Conservation (phyloP, 2,888 invertebrate species). For the Automeris io region DNA sequence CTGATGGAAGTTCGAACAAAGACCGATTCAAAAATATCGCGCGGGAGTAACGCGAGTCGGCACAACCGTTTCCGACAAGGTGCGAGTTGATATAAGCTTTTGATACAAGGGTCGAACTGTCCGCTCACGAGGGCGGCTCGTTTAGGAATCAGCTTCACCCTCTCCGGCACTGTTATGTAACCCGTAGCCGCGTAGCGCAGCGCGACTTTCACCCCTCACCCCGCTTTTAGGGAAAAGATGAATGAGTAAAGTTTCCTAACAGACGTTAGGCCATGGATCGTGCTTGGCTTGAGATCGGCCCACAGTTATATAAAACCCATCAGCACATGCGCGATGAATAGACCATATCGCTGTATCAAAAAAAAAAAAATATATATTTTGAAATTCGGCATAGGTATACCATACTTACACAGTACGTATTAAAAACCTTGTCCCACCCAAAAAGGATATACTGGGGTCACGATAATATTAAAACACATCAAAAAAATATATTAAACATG, state of each 20-base stretch:
- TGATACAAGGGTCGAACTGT: conserved; percentile 28
- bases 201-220: conserved; percentile 52
- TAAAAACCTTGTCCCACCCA: no score
- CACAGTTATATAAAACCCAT: conserved; percentile 57
- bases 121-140: conserved; percentile 48
- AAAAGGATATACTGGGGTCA: no score
- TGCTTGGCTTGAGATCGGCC: conserved; percentile 47
- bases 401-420: no score
- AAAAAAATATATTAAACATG: no score
- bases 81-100: not conserved
- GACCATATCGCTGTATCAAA: no score
- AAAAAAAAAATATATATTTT: no score
- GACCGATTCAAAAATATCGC: conserved; percentile 18
- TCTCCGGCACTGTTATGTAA: conserved; percentile 46
- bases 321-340: conserved; percentile 49
- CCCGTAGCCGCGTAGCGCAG: conserved; percentile 58
- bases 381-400: no score
- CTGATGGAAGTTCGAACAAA: conserved; percentile 24
- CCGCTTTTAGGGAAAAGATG: conserved; percentile 72
- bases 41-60: conserved; percentile 20
- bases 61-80: conserved; percentile 10
- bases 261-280: conserved; percentile 66
- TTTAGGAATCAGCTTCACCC: conserved; percentile 45
- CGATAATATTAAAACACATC: no score
- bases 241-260: conserved; percentile 73